A percentile compares a stretch with the other conserved stretches of the same genome.
These are phyloP conservation scores for Callimorpha dominula DNA, from an alignment of 2,888 invertebrate genomes.

Conservation along the genomic window DNA sequence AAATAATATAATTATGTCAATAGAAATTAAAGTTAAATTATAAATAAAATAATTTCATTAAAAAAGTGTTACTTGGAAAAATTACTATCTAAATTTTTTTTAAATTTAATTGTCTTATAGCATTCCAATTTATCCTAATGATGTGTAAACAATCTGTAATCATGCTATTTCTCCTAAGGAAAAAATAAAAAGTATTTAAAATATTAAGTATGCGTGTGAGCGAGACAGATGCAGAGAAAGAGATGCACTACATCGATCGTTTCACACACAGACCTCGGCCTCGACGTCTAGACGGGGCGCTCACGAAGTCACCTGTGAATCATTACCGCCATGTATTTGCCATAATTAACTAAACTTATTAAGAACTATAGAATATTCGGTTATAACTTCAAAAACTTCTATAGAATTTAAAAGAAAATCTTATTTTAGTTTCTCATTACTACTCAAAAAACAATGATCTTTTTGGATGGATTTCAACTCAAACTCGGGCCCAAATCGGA, in stretches of 20 bases:
- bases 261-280: constrained; percentile 83
- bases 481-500: too few species aligned
- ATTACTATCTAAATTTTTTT: constrained; percentile 25
- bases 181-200: constrained; percentile 32
- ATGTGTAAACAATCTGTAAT: constrained; percentile 19
- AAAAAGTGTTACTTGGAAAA: constrained; percentile 52
- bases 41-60: constrained; percentile 29
- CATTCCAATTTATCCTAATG: constrained; percentile 41
- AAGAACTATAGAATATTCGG: neutral
- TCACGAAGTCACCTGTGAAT: constrained; percentile 87
- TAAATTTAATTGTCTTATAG: constrained; percentile 20
- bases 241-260: constrained; percentile 85
- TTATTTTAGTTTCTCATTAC: too few species aligned
- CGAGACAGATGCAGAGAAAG: constrained; percentile 81
- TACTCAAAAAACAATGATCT: too few species aligned
- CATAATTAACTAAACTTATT: constrained; percentile 38
- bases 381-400: neutral
- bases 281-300: constrained; percentile 76
- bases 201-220: constrained; percentile 76
- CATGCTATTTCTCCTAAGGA: constrained; percentile 43
- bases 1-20: constrained; percentile 27
- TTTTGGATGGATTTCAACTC: too few species aligned
- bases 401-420: too few species aligned
- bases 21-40: constrained; percentile 18
- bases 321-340: constrained; percentile 65